Base-by-base conservation (phyloP, 2,888 invertebrate species). In the Pseudococcus viburni region DNA sequence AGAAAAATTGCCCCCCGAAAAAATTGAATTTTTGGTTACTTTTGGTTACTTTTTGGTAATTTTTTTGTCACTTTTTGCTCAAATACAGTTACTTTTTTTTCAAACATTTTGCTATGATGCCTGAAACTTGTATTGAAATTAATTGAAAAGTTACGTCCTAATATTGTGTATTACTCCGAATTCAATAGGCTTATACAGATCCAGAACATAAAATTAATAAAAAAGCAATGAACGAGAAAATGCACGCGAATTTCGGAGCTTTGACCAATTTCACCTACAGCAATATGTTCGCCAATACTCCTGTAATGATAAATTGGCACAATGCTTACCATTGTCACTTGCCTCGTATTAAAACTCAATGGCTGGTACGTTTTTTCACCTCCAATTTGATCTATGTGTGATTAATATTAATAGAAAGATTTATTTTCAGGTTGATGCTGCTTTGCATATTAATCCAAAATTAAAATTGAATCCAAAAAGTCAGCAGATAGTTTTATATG, bases 251-350 rank as follows among this genome's bases (percentile, higher is more conserved):
- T 89, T 93, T 93, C 89, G 92, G 93, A 11, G 92, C 93, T 19
- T 91, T 93, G 46, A 93, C 93, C 3, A 93, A 93, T 90, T 93
- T 96, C 59, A 96, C 96, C 0, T 96, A 96, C 91, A 95, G 95
- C 90, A 94, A 95, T 12, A 93, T 96, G 90, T 96, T 96, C 91
- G 97, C 98, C 0, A 95, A 95, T 90, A 94, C 95, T 12, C 94
- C 98, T 0, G 96, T 97, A 0, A 96, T 96, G 94, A 94, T 99
- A 85, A 97, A 97, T 92, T 99, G 99, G 99, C 96, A 98, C 90
- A 95, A 96, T 90, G 88, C 88, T 11, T 95, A 96, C 90, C 94
- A 94, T 90, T 95, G 94, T 90, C 93, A 94, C 89, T 92, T 97
- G 89, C 94, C 94, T n/a, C 94, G 94, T 90, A 93, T 97, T 15